Base-by-base conservation (phyloP, 2,113 vertebrate species). In the Oreocharis arfaki region DNA sequence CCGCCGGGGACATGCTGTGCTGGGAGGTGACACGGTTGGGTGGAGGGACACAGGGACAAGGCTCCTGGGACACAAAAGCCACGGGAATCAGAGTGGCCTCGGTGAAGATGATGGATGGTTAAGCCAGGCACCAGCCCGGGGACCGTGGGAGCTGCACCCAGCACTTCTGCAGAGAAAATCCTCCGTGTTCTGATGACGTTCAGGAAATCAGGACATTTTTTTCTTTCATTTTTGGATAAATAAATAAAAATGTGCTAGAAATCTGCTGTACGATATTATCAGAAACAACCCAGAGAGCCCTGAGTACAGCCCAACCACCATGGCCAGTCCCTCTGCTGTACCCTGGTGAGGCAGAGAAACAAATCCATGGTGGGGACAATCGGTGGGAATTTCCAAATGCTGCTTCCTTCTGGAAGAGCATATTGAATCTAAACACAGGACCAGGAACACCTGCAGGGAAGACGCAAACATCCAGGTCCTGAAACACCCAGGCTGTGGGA, bases 111-210 rank as follows among this genome's bases (percentile, higher is more conserved):
- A 42, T 11, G 68, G 75, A 22, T 12, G 32, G 71, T 41, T 60
- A 49, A 50, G 44, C 5, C 5, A 82, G n/a, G 70, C 42, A 44
- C 33, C 52, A 65, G 77, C 47, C 30, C 0, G 0, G 41, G 50
- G 46, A 41, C 50, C 0, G 0, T 4, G 4, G 76, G 47, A 84
- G n/a, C 52, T 3, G 15, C 30, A 86, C 13, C 6, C 57, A 32
- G 68, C 0, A 3, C 37, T 56, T 37, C 23, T 39, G 26, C 0
- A 0, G 32, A 81, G 44, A 64, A 84, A 80, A 84, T 42, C 11
- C 30, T 74, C 60, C 0, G 0, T 50, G 39, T 63, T 69, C 50
- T 1, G 1, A 19, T 0, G 6, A 59, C 7, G 5, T 39, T 42
- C 1, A 7, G 26, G 46, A 27, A 93, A 68, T 32, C 10, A 3